A percentile compares a stretch with the other conserved stretches of the same genome.
Evolutionary conservation across 2,797 vertebrate species (phyloP).

Genomic region (Labeo calbasu): DNA sequence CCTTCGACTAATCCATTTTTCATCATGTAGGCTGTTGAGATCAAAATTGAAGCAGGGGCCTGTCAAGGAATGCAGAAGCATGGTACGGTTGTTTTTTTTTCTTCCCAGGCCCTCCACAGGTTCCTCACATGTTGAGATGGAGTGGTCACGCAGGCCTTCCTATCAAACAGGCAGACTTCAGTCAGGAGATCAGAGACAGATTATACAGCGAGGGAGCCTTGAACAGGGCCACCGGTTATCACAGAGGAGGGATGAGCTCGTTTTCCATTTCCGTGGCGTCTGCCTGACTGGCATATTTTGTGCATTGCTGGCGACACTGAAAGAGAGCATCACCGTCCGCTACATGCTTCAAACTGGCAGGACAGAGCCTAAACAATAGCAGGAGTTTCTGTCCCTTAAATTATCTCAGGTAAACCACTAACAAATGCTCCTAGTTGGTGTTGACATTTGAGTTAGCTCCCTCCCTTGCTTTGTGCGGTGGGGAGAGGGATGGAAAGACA

Average conservation of each 20-base stretch:
- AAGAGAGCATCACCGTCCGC: slow-evolving; percentile 1
- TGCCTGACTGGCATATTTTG: slow-evolving; percentile 48
- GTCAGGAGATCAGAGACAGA: slow-evolving; percentile 56
- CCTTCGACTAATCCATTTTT: slow-evolving; percentile 50
- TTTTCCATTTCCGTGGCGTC: slow-evolving; percentile 49
- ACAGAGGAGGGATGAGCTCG: slow-evolving; percentile 35
- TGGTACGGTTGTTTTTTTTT: background rate
- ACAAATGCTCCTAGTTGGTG: slow-evolving; percentile 52
- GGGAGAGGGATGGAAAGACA: slow-evolving; percentile 19
- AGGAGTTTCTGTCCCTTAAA: slow-evolving; percentile 59
- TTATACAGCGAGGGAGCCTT: slow-evolving; percentile 50
- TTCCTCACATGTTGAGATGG: slow-evolving; percentile 47
- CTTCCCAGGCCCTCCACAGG: slow-evolving; percentile 47
- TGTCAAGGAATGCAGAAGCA: slow-evolving; percentile 15
- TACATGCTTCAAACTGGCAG: slow-evolving; percentile 47
- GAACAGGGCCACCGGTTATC: slow-evolving; percentile 56
- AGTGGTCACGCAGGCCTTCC: slow-evolving; percentile 39
- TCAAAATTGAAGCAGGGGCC: slow-evolving; percentile 38
- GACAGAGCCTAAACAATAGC: slow-evolving; percentile 57
- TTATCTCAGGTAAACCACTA: slow-evolving; percentile 51
- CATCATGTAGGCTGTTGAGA: slow-evolving; percentile 38
- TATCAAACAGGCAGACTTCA: slow-evolving; percentile 54
- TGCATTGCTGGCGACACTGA: background rate
- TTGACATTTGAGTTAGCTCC: slow-evolving; percentile 58
- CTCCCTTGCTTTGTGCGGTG: slow-evolving; percentile 2